Percentiles rank a stretch among this genome's conserved stretches.
Conservation (phyloP, 2,797 vertebrate genomes). For the Macropus fuliginosus region DNA sequence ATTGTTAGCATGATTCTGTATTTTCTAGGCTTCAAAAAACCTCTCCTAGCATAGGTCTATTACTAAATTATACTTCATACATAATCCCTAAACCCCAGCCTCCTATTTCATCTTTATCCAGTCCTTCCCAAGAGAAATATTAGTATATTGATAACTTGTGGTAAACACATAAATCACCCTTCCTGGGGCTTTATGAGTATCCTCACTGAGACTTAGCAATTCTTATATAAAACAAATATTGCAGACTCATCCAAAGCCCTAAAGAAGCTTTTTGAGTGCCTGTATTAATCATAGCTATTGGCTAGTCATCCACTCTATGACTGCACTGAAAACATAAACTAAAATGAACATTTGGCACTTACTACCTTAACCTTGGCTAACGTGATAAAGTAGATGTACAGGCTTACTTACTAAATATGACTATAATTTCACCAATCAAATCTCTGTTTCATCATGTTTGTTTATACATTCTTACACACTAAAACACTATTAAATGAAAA, state of each 20-base stretch:
- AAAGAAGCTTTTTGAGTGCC: constrained; percentile 11
- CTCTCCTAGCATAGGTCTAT: not conserved
- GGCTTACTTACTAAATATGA: too few relatives aligned
- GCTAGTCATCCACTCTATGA: constrained; percentile 27
- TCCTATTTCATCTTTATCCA: not conserved
- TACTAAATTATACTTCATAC: constrained; percentile 37
- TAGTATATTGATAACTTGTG: not conserved
- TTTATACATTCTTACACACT: too few relatives aligned
- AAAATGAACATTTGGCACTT: too few relatives aligned
- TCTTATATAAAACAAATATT: constrained; percentile 33
- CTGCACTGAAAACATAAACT: constrained; percentile 7
- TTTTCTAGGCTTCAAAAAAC: not conserved
- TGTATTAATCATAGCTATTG: constrained; percentile 55
- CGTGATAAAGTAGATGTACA: too few relatives aligned
- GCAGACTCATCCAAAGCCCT: constrained; percentile 44
- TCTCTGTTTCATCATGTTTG: too few relatives aligned
- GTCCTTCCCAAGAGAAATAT: constrained; percentile 37
- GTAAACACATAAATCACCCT: constrained; percentile 40
- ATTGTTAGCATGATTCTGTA: not conserved
- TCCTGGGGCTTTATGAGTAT: constrained; percentile 13
- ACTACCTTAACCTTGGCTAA: too few relatives aligned
- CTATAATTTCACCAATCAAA: too few relatives aligned
- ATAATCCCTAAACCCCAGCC: not conserved
- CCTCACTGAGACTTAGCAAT: constrained; percentile 35
- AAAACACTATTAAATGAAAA: too few relatives aligned